phyloP scores from a whole-genome alignment of 2,888 invertebrate genomes.

The Zygothrica quintamaculata region DNA sequence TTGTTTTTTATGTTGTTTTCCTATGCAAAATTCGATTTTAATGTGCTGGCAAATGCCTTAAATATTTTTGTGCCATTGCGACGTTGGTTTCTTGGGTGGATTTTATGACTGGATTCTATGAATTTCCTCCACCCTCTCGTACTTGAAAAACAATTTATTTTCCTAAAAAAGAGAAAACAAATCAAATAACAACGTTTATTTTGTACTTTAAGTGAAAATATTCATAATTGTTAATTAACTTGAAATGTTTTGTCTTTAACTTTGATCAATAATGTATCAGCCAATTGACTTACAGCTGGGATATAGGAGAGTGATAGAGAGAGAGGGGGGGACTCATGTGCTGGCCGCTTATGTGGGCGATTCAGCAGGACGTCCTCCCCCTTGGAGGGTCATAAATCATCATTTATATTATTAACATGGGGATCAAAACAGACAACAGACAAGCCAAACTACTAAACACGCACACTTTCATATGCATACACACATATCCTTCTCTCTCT shows the following conservation, averaged over 20 bases:
- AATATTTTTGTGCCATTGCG: slow-evolving; percentile 53
- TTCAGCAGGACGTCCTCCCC: slow-evolving; percentile 29
- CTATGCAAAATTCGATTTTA: slow-evolving; percentile 76
- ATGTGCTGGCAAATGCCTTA: slow-evolving; percentile 70
- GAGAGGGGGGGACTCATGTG: too few species aligned
- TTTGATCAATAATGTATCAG: slow-evolving; percentile 67
- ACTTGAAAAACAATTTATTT: slow-evolving; percentile 35
- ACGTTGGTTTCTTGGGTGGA: background rate
- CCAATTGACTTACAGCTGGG: slow-evolving; percentile 50
- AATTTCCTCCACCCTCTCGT: slow-evolving; percentile 36
- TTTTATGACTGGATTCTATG: background rate
- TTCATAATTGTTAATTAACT: slow-evolving; percentile 63
- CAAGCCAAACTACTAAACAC: slow-evolving; percentile 56
- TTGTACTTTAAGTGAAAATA: slow-evolving; percentile 13
- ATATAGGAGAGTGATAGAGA: too few species aligned
- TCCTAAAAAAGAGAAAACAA: too few species aligned
- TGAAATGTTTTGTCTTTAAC: slow-evolving; percentile 48
- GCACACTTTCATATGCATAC: slow-evolving; percentile 57
- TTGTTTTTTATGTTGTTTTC: slow-evolving; percentile 57
- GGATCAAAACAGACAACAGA: slow-evolving; percentile 63
- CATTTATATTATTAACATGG: slow-evolving; percentile 78
- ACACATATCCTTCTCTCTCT: too few species aligned
- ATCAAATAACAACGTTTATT: slow-evolving; percentile 14
- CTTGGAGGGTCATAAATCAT: slow-evolving; percentile 71
- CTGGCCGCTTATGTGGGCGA: slow-evolving; percentile 15